A percentile compares a stretch with the other conserved stretches of the same genome.
Conservation (phyloP, 2,888 invertebrate genomes). For the Watsonalla cultraria region DNA sequence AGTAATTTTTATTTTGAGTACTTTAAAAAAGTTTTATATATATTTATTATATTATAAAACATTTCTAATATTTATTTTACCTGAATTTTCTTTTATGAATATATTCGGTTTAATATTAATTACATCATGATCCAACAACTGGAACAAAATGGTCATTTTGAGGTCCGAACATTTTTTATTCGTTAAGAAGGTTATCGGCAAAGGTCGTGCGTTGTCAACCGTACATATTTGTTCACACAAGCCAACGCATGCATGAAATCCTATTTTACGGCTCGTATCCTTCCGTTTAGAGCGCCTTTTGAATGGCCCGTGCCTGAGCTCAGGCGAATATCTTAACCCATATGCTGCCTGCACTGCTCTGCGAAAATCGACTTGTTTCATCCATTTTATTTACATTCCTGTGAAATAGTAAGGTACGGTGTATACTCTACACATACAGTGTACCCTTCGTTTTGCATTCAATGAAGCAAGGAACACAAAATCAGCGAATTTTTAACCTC, state of each 20-base stretch:
- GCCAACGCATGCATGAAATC: conserved; percentile 75
- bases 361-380: conserved; percentile 23
- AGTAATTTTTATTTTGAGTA: conserved; percentile 20
- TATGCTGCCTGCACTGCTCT: conserved; percentile 38
- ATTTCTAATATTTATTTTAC: conserved; percentile 11
- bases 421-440: too few species aligned
- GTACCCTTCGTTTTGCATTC: neutral
- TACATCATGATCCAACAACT: neutral
- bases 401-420: too few species aligned
- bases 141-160: conserved; percentile 14
- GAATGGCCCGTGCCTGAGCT: conserved; percentile 65
- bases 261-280: conserved; percentile 75
- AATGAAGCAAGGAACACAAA: too few species aligned
- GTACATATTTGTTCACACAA: conserved; percentile 75
- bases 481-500: too few species aligned
- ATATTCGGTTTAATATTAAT: neutral
- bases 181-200: conserved; percentile 53
- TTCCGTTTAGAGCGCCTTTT: conserved; percentile 71
- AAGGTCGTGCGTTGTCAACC: conserved; percentile 71
- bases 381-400: neutral
- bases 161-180: conserved; percentile 35
- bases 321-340: conserved; percentile 60
- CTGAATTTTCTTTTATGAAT: neutral
- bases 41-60: too few species aligned
- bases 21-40: neutral